These are phyloP conservation scores for Canis aureus DNA, from an alignment of 2,113 vertebrate genomes.

Conservation along the genomic window DNA sequence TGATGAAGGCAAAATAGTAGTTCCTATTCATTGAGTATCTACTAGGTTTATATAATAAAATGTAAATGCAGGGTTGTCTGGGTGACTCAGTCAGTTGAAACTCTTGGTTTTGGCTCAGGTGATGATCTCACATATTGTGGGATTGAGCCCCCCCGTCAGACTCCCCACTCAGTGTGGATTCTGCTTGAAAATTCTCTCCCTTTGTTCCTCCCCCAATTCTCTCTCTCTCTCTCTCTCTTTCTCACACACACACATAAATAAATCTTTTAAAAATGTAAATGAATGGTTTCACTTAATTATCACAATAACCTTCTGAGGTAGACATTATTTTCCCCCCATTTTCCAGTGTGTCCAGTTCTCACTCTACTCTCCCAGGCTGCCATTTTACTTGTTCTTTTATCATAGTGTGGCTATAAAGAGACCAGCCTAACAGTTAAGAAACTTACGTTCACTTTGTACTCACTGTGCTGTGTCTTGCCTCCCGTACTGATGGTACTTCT, in stretches of 20 bases:
- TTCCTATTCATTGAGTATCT: not conserved
- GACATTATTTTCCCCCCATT: not conserved
- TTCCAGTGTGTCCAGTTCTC: not conserved
- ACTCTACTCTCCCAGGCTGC: not conserved
- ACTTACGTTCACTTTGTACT: not conserved
- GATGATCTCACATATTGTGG: not conserved
- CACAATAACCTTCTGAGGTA: not conserved
- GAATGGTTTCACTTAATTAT: constrained; percentile 28
- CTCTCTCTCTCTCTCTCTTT: not conserved
- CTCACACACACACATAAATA: not conserved
- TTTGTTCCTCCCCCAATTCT: not conserved
- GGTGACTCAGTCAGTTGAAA: not conserved
- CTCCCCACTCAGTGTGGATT: not conserved
- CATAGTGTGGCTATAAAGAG: not conserved
- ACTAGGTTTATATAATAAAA: not conserved
- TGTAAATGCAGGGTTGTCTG: not conserved
- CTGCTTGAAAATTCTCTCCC: not conserved
- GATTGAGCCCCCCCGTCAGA: not conserved
- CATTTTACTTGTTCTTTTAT: not conserved
- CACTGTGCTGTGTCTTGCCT: not conserved
- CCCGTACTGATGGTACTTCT: not conserved
- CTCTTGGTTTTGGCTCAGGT: not conserved
- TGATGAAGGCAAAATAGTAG: not conserved
- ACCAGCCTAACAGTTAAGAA: not conserved
- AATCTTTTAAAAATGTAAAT: not conserved